These are phyloP conservation scores for Brachypterus glaber DNA, from an alignment of 2,888 invertebrate genomes.

Conservation along the genomic window DNA sequence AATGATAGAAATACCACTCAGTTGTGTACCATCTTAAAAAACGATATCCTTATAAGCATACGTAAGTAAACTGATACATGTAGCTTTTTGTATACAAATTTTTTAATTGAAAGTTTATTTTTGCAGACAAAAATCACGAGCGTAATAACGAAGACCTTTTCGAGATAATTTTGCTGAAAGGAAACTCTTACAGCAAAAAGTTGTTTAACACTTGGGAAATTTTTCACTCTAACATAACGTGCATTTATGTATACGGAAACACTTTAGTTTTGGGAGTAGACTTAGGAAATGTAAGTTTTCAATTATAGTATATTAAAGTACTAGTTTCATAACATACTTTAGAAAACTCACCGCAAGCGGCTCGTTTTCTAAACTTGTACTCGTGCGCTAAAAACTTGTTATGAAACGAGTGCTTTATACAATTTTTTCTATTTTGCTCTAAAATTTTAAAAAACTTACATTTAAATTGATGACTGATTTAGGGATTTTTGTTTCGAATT, in stretches of 20 bases:
- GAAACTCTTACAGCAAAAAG: constrained; percentile 33
- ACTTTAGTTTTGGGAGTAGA: constrained; percentile 36
- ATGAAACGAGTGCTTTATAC: too few species aligned
- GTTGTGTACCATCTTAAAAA: constrained; percentile 30
- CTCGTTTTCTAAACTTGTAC: too few species aligned
- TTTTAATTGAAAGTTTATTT: constrained; percentile 6
- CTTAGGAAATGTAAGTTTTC: constrained; percentile 33
- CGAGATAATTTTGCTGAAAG: constrained; percentile 36
- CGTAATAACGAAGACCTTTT: constrained; percentile 33
- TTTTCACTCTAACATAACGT: constrained; percentile 34
- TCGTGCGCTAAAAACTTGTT: too few species aligned
- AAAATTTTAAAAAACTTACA: too few species aligned
- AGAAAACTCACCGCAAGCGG: too few species aligned
- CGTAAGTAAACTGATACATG: constrained; percentile 27
- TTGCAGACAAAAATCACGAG: constrained; percentile 31
- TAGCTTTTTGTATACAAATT: background rate
- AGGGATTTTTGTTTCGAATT: too few species aligned
- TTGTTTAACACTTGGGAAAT: constrained; percentile 36
- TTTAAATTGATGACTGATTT: too few species aligned
- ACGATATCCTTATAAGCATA: constrained; percentile 35
- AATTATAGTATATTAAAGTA: constrained; percentile 5
- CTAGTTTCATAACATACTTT: constrained; percentile 4
- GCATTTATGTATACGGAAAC: constrained; percentile 38
- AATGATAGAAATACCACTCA: constrained; percentile 20
- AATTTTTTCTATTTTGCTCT: too few species aligned